Percentiles rank a stretch among this genome's conserved stretches.
Conservation (phyloP, 2,113 vertebrate species). For the Emydura subglobosa region DNA sequence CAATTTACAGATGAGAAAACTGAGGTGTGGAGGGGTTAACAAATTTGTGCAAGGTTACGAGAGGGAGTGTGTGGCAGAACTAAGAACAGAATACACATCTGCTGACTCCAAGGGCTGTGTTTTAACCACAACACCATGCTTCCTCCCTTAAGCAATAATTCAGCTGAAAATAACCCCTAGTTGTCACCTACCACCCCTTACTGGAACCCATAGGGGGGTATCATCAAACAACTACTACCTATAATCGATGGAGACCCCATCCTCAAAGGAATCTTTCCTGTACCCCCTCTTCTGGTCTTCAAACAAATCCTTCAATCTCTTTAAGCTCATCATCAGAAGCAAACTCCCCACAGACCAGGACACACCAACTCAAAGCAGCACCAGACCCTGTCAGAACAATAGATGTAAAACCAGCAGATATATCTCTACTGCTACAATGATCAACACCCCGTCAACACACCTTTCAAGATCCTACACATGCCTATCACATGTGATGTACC, state of each 20-base stretch:
- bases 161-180: constrained; percentile 6
- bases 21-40: neutral
- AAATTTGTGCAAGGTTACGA: neutral
- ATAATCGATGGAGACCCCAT: neutral
- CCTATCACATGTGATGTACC: neutral
- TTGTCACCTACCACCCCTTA: neutral
- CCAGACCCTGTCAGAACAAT: neutral
- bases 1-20: neutral
- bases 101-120: fast-evolving
- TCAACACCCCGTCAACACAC: neutral
- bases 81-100: neutral
- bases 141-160: constrained; percentile 1
- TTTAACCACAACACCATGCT: neutral
- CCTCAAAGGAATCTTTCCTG: neutral
- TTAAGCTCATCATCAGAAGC: neutral
- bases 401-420: neutral
- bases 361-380: neutral
- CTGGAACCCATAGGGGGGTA: neutral
- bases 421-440: neutral
- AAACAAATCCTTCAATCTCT: neutral
- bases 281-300: neutral
- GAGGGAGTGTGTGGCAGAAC: neutral
- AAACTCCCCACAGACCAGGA: neutral
- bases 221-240: neutral
- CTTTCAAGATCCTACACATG: neutral